Conservation (phyloP, 2,888 invertebrate genomes). For the Schizaphis graminum region DNA sequence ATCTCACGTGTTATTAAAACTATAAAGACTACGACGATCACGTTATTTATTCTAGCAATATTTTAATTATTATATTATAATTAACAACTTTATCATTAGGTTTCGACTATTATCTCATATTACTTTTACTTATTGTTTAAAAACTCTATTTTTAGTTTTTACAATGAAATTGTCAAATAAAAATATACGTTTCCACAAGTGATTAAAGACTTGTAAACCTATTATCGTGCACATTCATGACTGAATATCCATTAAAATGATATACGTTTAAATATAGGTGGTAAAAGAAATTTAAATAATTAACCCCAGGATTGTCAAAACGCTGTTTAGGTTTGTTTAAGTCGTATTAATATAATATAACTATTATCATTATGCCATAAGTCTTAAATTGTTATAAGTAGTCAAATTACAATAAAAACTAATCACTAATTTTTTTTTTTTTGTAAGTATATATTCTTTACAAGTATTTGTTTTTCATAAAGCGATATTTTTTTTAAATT, state of each 20-base stretch:
- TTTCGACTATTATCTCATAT: neutral
- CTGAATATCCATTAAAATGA: constrained; percentile 6
- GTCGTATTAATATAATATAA: neutral
- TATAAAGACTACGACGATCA: neutral
- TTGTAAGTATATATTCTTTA: neutral
- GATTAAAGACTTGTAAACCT: neutral
- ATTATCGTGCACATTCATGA: neutral
- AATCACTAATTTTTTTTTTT: neutral
- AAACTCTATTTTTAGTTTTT: constrained; percentile 22
- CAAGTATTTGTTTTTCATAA: neutral
- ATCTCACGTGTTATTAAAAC: neutral
- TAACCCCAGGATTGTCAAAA: neutral
- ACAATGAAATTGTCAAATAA: neutral
- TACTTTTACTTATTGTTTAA: neutral
- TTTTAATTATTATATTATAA: neutral
- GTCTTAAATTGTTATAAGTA: neutral
- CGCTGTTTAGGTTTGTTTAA: neutral
- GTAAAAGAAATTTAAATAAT: neutral
- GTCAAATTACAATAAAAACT: neutral
- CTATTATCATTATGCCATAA: neutral
- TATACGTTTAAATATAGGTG: neutral
- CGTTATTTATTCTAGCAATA: neutral
- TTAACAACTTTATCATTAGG: neutral
- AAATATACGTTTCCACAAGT: neutral
- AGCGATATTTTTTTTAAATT: neutral